Percentiles rank a stretch among this genome's conserved stretches.
Conservation (phyloP, 2,888 invertebrate genomes). For the Listrodromus nycthemerus region DNA sequence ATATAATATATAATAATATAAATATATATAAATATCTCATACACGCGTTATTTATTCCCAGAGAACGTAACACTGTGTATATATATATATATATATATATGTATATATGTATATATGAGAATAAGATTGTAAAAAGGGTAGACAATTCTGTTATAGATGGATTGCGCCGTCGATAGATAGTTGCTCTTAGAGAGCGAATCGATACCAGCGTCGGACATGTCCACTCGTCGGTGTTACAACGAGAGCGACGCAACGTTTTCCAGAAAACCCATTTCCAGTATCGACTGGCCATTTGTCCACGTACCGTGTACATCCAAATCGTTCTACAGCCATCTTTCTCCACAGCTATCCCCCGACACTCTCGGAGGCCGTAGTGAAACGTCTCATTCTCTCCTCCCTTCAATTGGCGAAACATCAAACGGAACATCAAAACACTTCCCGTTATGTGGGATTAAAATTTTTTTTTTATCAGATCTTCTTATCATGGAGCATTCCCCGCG, state of each 20-base stretch:
- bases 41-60: no score
- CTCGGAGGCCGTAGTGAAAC: conserved; percentile 3
- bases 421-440: conserved; percentile 22
- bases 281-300: conserved; percentile 72
- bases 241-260: conserved; percentile 55
- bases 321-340: conserved; percentile 15
- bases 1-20: no score
- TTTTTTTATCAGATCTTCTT: conserved; percentile 63
- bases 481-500: conserved; percentile 51
- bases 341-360: neutral
- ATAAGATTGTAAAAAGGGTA: conserved; percentile 15
- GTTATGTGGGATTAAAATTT: conserved; percentile 49
- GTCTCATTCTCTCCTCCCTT: conserved; percentile 22
- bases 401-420: conserved; percentile 55
- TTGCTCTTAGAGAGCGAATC: conserved; percentile 64
- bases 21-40: no score
- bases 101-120: neutral
- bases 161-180: conserved; percentile 55
- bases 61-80: neutral
- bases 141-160: conserved; percentile 60
- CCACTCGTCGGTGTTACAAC: conserved; percentile 47
- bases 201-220: conserved; percentile 60
- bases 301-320: conserved; percentile 50
- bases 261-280: conserved; percentile 74
- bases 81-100: neutral